A percentile compares a stretch with the other conserved stretches of the same genome.
These are phyloP conservation scores for Xenopus laevis DNA, from an alignment of 2,113 vertebrate species.

Conservation along the genomic window DNA sequence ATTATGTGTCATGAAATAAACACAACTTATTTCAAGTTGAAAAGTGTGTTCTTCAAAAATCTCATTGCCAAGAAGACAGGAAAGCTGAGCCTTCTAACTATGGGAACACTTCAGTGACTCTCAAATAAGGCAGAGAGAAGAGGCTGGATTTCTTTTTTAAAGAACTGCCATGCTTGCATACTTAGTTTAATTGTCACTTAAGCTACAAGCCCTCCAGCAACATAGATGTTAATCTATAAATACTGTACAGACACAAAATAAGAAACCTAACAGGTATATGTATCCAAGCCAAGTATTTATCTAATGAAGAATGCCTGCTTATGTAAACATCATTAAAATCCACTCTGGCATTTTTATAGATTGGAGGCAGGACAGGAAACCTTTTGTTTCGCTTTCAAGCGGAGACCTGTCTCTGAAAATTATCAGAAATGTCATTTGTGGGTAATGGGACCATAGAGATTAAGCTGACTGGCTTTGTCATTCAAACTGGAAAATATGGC, in stretches of 20 bases:
- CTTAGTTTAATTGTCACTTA: conserved; percentile 18
- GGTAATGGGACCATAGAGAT: conserved; percentile 35
- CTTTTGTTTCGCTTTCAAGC: conserved; percentile 25
- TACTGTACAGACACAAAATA: conserved; percentile 14
- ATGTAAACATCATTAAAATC: conserved; percentile 40
- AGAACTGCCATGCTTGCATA: conserved; percentile 1
- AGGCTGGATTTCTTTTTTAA: no score
- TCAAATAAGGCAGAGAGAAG: not conserved
- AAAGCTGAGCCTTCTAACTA: not conserved
- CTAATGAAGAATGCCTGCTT: conserved; percentile 28
- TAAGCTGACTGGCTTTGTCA: conserved; percentile 38
- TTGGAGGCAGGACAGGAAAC: conserved; percentile 6
- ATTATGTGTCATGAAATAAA: no score
- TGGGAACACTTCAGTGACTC: not conserved
- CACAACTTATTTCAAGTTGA: no score
- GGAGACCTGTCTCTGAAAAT: conserved; percentile 30
- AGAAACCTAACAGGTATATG: conserved; percentile 12
- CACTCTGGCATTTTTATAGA: conserved; percentile 7
- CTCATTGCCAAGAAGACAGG: no score
- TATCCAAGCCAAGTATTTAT: conserved; percentile 28
- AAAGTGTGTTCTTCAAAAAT: no score
- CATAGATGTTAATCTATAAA: conserved; percentile 17
- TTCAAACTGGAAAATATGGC: conserved; percentile 38
- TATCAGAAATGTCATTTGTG: conserved; percentile 37
- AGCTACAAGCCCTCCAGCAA: conserved; percentile 23